These are phyloP conservation scores for Tychaedon coryphoeus DNA, from an alignment of 2,113 vertebrate species.

Conservation along the genomic window DNA sequence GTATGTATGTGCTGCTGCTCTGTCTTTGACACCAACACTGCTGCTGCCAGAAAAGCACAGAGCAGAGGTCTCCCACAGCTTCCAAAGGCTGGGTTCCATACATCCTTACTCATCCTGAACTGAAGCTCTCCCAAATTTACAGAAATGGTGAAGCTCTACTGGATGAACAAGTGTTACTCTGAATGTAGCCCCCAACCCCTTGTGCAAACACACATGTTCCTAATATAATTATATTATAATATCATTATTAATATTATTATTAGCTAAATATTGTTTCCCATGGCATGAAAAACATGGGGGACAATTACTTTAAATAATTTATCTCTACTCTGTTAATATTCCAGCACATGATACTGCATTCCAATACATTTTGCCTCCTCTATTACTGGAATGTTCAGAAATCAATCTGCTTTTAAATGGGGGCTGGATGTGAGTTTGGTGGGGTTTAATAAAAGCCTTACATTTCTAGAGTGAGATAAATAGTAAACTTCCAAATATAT, in stretches of 20 bases:
- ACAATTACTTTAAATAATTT: neutral
- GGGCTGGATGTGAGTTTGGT: fast-evolving
- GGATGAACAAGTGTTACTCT: fast-evolving
- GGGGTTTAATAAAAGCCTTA: neutral
- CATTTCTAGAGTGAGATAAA: neutral
- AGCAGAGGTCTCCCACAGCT: neutral
- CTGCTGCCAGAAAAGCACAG: neutral
- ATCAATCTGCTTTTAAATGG: neutral
- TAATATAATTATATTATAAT: neutral
- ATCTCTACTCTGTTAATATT: neutral
- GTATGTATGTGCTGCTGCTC: fast-evolving
- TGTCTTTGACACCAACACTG: neutral
- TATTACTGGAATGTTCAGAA: neutral
- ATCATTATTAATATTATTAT: neutral
- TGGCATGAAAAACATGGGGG: neutral
- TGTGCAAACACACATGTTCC: neutral
- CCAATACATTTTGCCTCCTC: neutral
- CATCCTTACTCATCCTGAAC: neutral
- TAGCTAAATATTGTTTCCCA: neutral
- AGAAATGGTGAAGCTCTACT: neutral
- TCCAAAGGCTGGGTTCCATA: neutral
- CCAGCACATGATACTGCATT: neutral
- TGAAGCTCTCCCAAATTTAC: neutral
- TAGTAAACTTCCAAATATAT: neutral
- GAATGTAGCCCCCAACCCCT: neutral